Evolutionary conservation across 1,140 invertebrate species (phyloP).

Genomic region (Trichoplusia ni): DNA sequence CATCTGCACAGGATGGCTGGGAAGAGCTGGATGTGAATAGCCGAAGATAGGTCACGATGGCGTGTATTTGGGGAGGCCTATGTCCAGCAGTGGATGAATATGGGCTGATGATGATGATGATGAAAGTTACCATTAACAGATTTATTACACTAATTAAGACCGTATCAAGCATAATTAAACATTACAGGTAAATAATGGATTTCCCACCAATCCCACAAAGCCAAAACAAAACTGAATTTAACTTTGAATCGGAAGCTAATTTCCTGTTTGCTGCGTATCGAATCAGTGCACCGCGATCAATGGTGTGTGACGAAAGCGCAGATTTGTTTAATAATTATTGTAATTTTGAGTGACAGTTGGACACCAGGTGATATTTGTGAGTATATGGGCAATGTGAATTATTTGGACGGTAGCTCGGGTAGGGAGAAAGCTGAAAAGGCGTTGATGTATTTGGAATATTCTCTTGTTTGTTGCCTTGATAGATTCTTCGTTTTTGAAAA

Average conservation of each 20-base stretch:
- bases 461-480: too few relatives aligned
- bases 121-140: background rate
- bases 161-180: background rate
- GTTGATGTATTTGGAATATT: too few relatives aligned
- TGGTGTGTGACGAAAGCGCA: constrained; percentile 41
- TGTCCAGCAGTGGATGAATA: too few relatives aligned
- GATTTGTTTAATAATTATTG: constrained; percentile 45
- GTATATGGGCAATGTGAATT: background rate
- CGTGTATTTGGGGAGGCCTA: too few relatives aligned
- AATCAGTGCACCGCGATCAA: constrained; percentile 29
- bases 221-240: constrained; percentile 12
- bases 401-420: too few relatives aligned
- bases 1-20: too few relatives aligned
- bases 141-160: too few relatives aligned
- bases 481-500: too few relatives aligned
- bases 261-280: constrained; percentile 35
- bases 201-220: background rate
- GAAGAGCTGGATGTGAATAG: too few relatives aligned
- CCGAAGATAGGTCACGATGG: too few relatives aligned
- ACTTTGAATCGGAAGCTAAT: constrained; percentile 39
- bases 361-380: constrained; percentile 15
- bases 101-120: too few relatives aligned
- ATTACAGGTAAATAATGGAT: background rate
- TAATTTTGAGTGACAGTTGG: constrained; percentile 39
- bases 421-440: too few relatives aligned